phyloP scores from a whole-genome alignment of 1,140 invertebrate genomes.

The Sarcophaga bullata region DNA sequence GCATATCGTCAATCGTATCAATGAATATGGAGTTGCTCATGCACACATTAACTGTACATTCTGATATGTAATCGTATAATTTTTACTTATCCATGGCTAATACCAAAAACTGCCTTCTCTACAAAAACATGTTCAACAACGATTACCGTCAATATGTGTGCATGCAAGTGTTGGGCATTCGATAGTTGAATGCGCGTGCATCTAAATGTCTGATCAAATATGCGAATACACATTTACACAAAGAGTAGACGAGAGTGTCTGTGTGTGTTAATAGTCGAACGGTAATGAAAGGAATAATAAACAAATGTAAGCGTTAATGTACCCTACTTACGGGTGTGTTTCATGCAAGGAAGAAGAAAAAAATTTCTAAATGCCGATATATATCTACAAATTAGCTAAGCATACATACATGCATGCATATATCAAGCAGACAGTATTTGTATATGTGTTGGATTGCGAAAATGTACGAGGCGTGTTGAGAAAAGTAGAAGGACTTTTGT shows the following conservation, averaged over 20 bases:
- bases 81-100: background rate
- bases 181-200: background rate
- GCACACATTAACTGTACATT: background rate
- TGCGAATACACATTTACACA: background rate
- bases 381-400: too few relatives aligned
- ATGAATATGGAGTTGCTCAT: constrained; percentile 11
- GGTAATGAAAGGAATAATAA: constrained; percentile 21
- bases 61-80: background rate
- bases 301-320: background rate
- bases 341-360: too few relatives aligned
- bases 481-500: too few relatives aligned
- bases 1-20: background rate
- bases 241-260: background rate
- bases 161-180: background rate
- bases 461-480: background rate
- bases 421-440: background rate
- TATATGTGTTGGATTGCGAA: background rate
- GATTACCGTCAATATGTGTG: too few relatives aligned
- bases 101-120: background rate
- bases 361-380: too few relatives aligned
- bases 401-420: background rate
- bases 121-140: background rate
- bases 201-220: background rate
- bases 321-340: background rate
- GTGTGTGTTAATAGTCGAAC: background rate